phyloP scores from a whole-genome alignment of 2,888 invertebrate genomes.

The Phengaris arion region DNA sequence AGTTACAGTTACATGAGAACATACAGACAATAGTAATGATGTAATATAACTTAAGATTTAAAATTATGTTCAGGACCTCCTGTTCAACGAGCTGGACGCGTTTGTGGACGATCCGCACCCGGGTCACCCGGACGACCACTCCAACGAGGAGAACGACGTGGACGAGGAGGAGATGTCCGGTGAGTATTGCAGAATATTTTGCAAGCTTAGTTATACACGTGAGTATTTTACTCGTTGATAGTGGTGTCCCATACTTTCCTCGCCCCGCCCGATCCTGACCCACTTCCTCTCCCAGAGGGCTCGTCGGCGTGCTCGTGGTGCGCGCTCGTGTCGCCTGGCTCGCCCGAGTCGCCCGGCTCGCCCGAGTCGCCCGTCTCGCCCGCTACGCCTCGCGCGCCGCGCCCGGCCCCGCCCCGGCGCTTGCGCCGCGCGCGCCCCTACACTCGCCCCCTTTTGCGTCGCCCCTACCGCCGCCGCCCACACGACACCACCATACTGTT shows the following conservation, averaged over 20 bases:
- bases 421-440: constrained; percentile 42
- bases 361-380: constrained; percentile 32
- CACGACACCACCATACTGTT: neutral
- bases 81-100: constrained; percentile 82
- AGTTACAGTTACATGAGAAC: no score
- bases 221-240: neutral
- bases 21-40: no score
- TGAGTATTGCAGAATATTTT: constrained; percentile 51
- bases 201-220: neutral
- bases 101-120: constrained; percentile 80
- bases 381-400: constrained; percentile 35
- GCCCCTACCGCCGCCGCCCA: constrained; percentile 37
- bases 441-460: constrained; percentile 37
- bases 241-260: constrained; percentile 21
- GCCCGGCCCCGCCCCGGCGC: constrained; percentile 39
- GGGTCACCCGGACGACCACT: constrained; percentile 82
- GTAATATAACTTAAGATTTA: neutral
- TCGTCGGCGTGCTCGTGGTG: constrained; percentile 50
- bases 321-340: constrained; percentile 40
- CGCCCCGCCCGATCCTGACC: constrained; percentile 35
- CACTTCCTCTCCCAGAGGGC: constrained; percentile 52
- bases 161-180: constrained; percentile 92
- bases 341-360: constrained; percentile 32
- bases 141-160: constrained; percentile 91
- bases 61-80: constrained; percentile 52